These are phyloP conservation scores for Blastomussa wellsi DNA, from an alignment of 92 coral and sea anemone species.

Conservation along the genomic window DNA sequence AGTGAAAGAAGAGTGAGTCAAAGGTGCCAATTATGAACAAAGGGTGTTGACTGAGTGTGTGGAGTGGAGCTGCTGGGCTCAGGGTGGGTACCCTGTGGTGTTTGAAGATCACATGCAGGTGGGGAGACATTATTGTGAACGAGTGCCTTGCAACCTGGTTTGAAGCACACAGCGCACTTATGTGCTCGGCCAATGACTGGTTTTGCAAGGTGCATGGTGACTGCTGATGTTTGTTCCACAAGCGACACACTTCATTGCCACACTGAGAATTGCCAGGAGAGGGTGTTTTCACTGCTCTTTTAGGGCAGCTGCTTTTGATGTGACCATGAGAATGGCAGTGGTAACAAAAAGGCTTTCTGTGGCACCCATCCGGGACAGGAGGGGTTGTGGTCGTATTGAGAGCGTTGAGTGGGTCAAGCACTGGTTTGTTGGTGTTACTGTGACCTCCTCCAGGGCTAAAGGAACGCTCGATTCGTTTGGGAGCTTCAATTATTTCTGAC, in stretches of 20 bases:
- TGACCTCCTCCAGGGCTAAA: not conserved
- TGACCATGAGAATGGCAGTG: not conserved
- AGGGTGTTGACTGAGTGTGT: not conserved
- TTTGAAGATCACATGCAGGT: not conserved
- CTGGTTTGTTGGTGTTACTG: no score
- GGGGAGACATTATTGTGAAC: not conserved
- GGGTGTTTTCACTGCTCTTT: not conserved
- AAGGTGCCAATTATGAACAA: not conserved
- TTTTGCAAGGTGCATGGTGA: not conserved
- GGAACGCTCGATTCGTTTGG: slow-evolving; percentile 24
- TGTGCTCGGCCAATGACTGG: not conserved
- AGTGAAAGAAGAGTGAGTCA: not conserved
- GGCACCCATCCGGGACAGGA: not conserved
- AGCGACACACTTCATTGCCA: slow-evolving; percentile 6
- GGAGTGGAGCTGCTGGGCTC: not conserved
- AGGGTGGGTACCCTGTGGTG: not conserved
- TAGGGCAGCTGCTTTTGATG: not conserved
- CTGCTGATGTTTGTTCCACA: slow-evolving; percentile 5
- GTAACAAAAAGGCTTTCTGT: not conserved
- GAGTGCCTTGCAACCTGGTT: not conserved
- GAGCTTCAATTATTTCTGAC: slow-evolving; percentile 15
- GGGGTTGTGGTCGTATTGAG: not conserved
- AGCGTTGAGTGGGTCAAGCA: no score
- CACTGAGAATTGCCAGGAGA: not conserved
- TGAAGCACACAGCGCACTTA: not conserved